phyloP scores from a whole-genome alignment of 1,140 invertebrate genomes.

The Monomorium pharaonis region DNA sequence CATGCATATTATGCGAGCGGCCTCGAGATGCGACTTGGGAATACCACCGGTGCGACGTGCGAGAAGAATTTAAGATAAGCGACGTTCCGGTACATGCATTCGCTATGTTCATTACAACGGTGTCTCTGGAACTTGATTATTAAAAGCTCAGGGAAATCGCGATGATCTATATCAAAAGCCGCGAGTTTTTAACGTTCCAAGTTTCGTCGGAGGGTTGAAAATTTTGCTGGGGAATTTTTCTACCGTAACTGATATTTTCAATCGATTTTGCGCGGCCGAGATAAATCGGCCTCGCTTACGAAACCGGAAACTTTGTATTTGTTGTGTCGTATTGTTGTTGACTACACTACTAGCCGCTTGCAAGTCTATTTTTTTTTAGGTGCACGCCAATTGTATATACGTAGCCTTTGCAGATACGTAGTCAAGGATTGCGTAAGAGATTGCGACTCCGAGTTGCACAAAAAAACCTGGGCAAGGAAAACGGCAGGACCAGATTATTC shows the following conservation, averaged over 20 bases:
- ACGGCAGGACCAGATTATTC: conserved; percentile 5
- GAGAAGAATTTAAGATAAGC: conserved; percentile 27
- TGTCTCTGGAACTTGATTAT: neutral
- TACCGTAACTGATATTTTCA: neutral
- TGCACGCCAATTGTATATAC: neutral
- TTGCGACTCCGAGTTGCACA: too few species aligned
- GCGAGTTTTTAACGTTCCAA: neutral
- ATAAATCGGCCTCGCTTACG: neutral
- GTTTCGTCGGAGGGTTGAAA: neutral
- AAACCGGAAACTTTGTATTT: neutral
- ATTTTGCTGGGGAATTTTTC: neutral
- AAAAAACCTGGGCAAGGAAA: neutral
- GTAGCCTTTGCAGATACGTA: neutral
- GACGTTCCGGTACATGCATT: neutral
- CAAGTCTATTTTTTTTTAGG: neutral
- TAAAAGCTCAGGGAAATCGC: conserved; percentile 37
- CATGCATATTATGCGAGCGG: conserved; percentile 53
- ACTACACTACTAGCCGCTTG: neutral
- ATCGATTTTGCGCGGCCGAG: neutral
- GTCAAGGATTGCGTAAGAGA: neutral
- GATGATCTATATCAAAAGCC: neutral
- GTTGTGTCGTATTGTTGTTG: too few species aligned
- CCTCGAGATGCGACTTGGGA: conserved; percentile 29
- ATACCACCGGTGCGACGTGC: neutral
- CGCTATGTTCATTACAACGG: neutral